Evolutionary conservation across 2,888 invertebrate genomes (phyloP).

Genomic region (Blastobasis lacticolella): DNA sequence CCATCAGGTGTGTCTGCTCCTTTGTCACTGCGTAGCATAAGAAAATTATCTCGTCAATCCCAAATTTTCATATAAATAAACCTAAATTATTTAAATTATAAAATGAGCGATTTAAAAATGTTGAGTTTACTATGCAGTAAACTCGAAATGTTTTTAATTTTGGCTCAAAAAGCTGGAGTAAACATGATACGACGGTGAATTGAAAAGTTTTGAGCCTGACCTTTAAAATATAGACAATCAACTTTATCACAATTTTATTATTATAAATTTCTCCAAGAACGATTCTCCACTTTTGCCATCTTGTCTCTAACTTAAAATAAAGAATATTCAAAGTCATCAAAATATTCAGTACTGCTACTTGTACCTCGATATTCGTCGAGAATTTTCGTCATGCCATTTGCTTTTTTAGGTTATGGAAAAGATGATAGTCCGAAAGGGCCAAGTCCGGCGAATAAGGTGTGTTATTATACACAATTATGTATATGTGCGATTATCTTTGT

Average conservation of each 20-base stretch:
- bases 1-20: too few relatives aligned
- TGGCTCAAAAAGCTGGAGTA: too few relatives aligned
- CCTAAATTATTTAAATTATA: too few relatives aligned
- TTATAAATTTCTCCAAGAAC: slow-evolving; percentile 5
- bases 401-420: slow-evolving; percentile 1
- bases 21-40: too few relatives aligned
- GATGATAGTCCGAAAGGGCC: not conserved
- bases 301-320: slow-evolving; percentile 3
- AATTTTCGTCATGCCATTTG: not conserved
- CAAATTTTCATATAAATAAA: too few relatives aligned
- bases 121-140: too few relatives aligned
- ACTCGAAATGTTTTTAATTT: too few relatives aligned
- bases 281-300: slow-evolving; percentile 7
- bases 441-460: slow-evolving; percentile 1
- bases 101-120: too few relatives aligned
- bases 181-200: not conserved
- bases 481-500: slow-evolving; percentile 9
- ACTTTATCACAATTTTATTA: slow-evolving; percentile 4
- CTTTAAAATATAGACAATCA: slow-evolving; percentile 3
- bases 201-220: not conserved
- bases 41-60: too few relatives aligned
- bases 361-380: not conserved
- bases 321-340: not conserved
- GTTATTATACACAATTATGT: slow-evolving; percentile 6
- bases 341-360: not conserved